Evolutionary conservation across 2,888 invertebrate species (phyloP), one percentile per base, ranked within the genome.

Genomic region (Arge pagana): DNA sequence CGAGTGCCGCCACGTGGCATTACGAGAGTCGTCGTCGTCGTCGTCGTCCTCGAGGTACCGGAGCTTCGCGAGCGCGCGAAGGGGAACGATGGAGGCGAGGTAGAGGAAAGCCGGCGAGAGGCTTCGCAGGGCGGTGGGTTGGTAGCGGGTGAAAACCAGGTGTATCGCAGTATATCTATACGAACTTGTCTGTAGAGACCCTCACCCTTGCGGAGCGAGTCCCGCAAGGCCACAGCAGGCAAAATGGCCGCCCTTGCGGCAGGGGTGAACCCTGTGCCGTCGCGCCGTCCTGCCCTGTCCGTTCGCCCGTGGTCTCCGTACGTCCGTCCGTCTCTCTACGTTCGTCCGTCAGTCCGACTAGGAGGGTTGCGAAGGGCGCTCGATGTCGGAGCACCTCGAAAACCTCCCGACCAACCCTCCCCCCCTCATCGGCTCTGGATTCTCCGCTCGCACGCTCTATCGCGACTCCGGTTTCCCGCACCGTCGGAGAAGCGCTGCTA

Each of bases 191-290:
- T 60, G 65, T n/a, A n/a, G 62, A 66, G 63, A 65, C 66, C 66
- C 67, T 70, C 67, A 65, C 70, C 66, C 71, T 68, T 67, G 63
- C 64, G 56, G 59, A 56, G 59, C 43, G 55, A 33, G 53, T 43
- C 53, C 58, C 61, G 56, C 57, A 60, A 63, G 62, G 61, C 59
- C 61, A 56, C 67, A 66, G 64, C 70, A 61, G 66, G 65, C 66
- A 70, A 72, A 71, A 73, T 73, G 69, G 71, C 70, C 68, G 73
- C 71, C 62, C 63, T 64, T 64, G 70, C 67, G n/a, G n/a, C 66
- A 68, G 65, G 67, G 66, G 65, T 65, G 62, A 59, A 49, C 43
- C 55, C 60, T 55, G 58, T 55, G 66, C 64, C 66, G 68, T 66
- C 67, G 64, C 64, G 59, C 61, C 62, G 65, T 63, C 62, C 60